A percentile compares a stretch with the other conserved stretches of the same genome.
phyloP scores from a whole-genome alignment of 64 coral and sea anemone genomes.

The Actinia tenebrosa region DNA sequence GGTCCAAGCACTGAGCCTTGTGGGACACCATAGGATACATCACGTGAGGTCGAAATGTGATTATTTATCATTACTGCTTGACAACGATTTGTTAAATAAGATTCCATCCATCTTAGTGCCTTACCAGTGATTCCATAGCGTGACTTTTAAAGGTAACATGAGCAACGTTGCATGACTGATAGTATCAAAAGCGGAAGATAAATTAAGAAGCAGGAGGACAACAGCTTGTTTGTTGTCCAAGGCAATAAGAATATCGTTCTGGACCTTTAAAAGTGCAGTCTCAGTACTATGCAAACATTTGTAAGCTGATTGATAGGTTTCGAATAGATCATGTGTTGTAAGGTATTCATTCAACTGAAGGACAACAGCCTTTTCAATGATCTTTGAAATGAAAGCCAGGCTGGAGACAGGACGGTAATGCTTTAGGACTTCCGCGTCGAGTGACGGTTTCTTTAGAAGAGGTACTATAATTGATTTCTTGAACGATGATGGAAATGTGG shows the following conservation, averaged over 20 bases:
- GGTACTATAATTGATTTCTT: constrained; percentile 19
- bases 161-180: too few relatives aligned
- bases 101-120: too few relatives aligned
- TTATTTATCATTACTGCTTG: too few relatives aligned
- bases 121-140: not conserved
- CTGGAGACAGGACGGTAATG: constrained; percentile 33
- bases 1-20: constrained; percentile 11
- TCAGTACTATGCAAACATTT: too few relatives aligned
- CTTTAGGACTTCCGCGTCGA: not conserved
- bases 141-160: constrained; percentile 12
- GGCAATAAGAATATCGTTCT: too few relatives aligned
- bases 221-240: too few relatives aligned
- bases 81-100: too few relatives aligned
- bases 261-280: too few relatives aligned
- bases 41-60: too few relatives aligned
- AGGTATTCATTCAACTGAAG: not conserved
- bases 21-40: not conserved
- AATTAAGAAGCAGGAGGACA: too few relatives aligned
- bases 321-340: not conserved
- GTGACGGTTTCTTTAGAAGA: constrained; percentile 20
- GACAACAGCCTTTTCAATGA: constrained; percentile 17
- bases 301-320: not conserved
- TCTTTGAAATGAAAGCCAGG: constrained; percentile 19
- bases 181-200: too few relatives aligned
- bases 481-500: not conserved